Conservation (phyloP, 2,113 vertebrate genomes). For the Lanius collurio region DNA sequence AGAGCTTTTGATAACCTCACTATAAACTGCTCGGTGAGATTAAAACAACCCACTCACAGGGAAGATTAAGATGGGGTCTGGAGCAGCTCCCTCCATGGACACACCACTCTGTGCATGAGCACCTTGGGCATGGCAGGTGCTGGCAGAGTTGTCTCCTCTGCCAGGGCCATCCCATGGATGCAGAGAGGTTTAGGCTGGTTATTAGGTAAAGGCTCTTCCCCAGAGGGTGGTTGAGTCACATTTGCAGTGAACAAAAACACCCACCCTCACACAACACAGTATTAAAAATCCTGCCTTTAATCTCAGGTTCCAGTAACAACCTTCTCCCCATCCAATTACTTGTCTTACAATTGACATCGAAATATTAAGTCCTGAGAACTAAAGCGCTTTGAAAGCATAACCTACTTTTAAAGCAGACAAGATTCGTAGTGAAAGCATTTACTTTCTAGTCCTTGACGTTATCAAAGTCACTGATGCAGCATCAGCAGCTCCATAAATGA, state of each 20-base stretch:
- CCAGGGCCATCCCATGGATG: not conserved
- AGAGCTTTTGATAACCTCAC: not conserved
- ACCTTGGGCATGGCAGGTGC: not conserved
- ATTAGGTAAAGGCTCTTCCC: not conserved
- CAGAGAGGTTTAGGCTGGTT: not conserved
- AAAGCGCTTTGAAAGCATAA: slow-evolving; percentile 8
- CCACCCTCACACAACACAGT: not conserved
- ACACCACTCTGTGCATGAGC: no score
- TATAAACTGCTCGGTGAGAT: not conserved
- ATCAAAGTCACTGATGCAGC: not conserved
- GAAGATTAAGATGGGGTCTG: not conserved
- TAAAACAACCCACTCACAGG: not conserved
- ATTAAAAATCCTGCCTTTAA: slow-evolving; percentile 51
- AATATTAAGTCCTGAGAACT: slow-evolving; percentile 53
- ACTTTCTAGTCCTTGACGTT: not conserved
- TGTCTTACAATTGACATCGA: slow-evolving; percentile 46
- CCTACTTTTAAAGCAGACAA: slow-evolving; percentile 21
- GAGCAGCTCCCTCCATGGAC: not conserved
- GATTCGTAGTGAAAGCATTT: not conserved
- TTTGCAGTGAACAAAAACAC: not conserved
- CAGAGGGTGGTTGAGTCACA: not conserved
- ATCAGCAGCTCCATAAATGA: not conserved
- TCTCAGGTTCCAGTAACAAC: slow-evolving; percentile 39
- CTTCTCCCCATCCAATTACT: slow-evolving; percentile 37
- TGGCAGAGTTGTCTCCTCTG: not conserved